A percentile compares a stretch with the other conserved stretches of the same genome.
Evolutionary conservation across 2,888 invertebrate species (phyloP).

Genomic region (Anagyrus pseudococci): DNA sequence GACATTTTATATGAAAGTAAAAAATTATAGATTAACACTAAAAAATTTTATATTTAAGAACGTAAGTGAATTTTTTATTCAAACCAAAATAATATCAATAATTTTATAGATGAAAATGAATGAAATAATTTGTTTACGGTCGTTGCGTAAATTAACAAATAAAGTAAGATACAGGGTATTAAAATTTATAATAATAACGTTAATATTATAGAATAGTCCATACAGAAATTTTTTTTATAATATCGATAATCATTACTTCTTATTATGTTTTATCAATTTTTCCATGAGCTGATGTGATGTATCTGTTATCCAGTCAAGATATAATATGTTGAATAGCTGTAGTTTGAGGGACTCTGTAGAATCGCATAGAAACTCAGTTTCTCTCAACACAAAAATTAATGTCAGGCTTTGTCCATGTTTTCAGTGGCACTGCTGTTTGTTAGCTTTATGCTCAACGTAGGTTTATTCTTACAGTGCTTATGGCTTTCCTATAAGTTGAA

Average conservation of each 20-base stretch:
- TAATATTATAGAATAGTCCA: slow-evolving; percentile 59
- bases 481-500: slow-evolving; percentile 52
- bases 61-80: slow-evolving; percentile 51
- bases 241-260: slow-evolving; percentile 58
- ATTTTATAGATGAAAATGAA: slow-evolving; percentile 40
- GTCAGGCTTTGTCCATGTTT: slow-evolving; percentile 44
- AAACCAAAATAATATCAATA: slow-evolving; percentile 52
- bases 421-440: slow-evolving; percentile 58
- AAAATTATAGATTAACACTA: slow-evolving; percentile 61
- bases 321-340: slow-evolving; percentile 49
- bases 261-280: slow-evolving; percentile 48
- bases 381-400: slow-evolving; percentile 52
- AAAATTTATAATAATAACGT: slow-evolving; percentile 58
- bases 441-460: slow-evolving; percentile 57
- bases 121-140: slow-evolving; percentile 28
- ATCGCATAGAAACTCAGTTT: slow-evolving; percentile 47
- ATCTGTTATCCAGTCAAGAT: slow-evolving; percentile 48
- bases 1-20: slow-evolving; percentile 59
- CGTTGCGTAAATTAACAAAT: slow-evolving; percentile 38
- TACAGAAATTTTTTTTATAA: slow-evolving; percentile 56
- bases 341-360: slow-evolving; percentile 50
- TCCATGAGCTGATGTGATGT: slow-evolving; percentile 49
- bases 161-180: slow-evolving; percentile 45
- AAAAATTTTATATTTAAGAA: slow-evolving; percentile 54
- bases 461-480: slow-evolving; percentile 59